Evolutionary conservation across 2,797 vertebrate genomes (phyloP).

Genomic region (Morelia viridis): DNA sequence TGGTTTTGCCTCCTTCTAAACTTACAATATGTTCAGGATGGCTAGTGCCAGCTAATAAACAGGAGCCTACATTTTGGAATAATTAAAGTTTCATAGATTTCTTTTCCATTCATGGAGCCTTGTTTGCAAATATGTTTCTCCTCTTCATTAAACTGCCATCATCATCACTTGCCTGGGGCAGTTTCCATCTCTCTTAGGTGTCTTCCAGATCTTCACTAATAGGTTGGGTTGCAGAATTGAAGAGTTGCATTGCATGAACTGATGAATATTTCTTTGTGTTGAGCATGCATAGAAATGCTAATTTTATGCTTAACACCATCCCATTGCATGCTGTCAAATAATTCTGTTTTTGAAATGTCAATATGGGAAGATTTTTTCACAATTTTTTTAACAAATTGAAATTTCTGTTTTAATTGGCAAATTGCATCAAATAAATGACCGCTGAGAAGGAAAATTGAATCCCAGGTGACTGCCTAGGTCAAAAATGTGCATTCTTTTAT

Average conservation of each 20-base stretch:
- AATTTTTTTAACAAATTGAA: not conserved
- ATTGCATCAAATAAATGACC: not conserved
- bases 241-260: not conserved
- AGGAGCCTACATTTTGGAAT: not conserved
- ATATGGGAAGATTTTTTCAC: not conserved
- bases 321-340: not conserved
- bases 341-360: constrained; percentile 24
- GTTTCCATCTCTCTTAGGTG: not conserved
- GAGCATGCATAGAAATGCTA: constrained; percentile 9
- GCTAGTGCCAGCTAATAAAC: not conserved
- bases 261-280: not conserved
- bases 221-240: not conserved
- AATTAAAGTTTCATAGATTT: not conserved
- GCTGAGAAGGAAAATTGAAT: not conserved
- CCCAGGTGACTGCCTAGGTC: not conserved
- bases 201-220: not conserved
- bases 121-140: not conserved
- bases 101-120: not conserved
- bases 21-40: not conserved
- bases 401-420: constrained; percentile 15
- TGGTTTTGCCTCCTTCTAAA: not conserved
- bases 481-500: not conserved
- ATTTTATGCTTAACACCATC: constrained; percentile 5
- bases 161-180: not conserved
- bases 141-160: not conserved